Conservation (phyloP, 2,113 vertebrate species). For the Aviceda subcristata region DNA sequence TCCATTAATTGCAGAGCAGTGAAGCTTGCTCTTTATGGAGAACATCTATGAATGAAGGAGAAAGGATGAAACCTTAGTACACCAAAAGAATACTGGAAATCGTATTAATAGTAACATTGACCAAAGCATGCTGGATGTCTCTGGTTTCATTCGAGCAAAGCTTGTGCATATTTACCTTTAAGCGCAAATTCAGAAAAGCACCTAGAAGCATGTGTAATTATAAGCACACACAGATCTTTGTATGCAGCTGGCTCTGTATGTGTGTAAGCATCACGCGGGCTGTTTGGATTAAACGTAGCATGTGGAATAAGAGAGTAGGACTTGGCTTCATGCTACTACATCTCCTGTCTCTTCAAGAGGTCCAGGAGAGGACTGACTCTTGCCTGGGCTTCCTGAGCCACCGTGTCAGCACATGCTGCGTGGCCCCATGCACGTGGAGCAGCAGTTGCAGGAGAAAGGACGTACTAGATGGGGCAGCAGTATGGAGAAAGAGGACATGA, state of each 20-base stretch:
- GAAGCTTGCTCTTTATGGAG: background rate
- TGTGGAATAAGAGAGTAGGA: background rate
- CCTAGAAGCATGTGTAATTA: no score
- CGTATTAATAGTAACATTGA: background rate
- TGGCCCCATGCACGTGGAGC: fast-evolving
- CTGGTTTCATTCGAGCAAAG: background rate
- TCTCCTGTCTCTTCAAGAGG: background rate
- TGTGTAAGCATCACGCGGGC: fast-evolving
- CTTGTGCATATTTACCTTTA: background rate
- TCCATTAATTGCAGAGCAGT: background rate
- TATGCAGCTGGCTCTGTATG: fast-evolving
- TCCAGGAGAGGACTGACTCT: no score
- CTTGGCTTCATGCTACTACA: fast-evolving
- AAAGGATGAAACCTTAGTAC: background rate
- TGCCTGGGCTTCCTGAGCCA: no score
- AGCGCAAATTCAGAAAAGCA: background rate
- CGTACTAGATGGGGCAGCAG: fast-evolving
- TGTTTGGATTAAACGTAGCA: fast-evolving
- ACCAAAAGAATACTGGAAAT: background rate
- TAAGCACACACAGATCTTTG: fast-evolving
- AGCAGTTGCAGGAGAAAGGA: no score
- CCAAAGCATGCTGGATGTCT: background rate
- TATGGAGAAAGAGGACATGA: fast-evolving
- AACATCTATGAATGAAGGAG: background rate
- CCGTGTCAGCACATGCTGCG: fast-evolving